Conservation (phyloP, 1,140 invertebrate species). For the Daktulosphaira vitifoliae region DNA sequence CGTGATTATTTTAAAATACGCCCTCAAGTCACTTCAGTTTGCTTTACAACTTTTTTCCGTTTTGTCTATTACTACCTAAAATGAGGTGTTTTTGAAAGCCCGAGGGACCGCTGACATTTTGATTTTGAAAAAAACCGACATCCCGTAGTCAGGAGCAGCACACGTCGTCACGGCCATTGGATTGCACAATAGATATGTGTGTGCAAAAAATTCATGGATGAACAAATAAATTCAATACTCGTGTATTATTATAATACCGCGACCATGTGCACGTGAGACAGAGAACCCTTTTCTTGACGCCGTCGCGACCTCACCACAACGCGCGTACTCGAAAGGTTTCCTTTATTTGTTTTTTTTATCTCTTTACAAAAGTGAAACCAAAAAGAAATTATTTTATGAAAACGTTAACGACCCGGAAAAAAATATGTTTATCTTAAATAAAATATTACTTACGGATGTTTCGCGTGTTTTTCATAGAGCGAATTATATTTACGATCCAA, state of each 20-base stretch:
- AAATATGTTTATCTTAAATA: neutral
- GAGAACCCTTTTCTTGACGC: constrained; percentile 27
- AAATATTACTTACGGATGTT: too few species aligned
- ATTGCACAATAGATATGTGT: constrained; percentile 9
- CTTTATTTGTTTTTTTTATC: neutral
- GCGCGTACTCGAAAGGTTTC: constrained; percentile 19
- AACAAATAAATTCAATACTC: constrained; percentile 31
- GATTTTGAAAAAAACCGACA: constrained; percentile 10
- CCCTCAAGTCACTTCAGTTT: too few species aligned
- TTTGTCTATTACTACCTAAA: too few species aligned
- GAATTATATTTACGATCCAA: too few species aligned
- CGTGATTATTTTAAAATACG: too few species aligned
- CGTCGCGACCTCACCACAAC: neutral
- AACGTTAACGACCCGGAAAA: constrained; percentile 32
- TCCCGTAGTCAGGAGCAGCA: neutral
- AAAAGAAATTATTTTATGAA: constrained; percentile 10
- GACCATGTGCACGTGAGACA: constrained; percentile 20
- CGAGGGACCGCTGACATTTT: constrained; percentile 17
- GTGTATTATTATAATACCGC: constrained; percentile 2
- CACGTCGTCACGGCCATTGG: constrained; percentile 31
- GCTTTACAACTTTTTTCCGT: too few species aligned
- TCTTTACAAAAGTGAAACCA: neutral
- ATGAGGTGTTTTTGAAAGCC: neutral
- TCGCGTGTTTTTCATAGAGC: too few species aligned
- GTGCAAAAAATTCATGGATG: constrained; percentile 19